These are phyloP conservation scores for Cyprinodon brontotheroides DNA, from an alignment of 2,113 vertebrate species.

Conservation along the genomic window DNA sequence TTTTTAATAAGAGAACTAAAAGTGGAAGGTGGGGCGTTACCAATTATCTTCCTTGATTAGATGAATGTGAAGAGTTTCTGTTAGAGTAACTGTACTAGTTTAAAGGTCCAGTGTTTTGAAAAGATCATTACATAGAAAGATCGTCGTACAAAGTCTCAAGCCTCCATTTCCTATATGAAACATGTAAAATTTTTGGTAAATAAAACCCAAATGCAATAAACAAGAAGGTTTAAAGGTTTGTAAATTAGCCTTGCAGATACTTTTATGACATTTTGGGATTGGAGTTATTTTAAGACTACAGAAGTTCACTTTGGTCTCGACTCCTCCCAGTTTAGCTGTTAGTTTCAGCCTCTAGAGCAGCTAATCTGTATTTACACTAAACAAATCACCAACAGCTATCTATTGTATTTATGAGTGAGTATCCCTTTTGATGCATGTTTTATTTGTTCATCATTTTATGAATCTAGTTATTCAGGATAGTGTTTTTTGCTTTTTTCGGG, in stretches of 20 bases:
- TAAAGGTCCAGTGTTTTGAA: background rate
- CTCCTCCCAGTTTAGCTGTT: no score
- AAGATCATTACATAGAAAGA: background rate
- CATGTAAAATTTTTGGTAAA: background rate
- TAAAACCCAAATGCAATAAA: background rate
- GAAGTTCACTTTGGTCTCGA: no score
- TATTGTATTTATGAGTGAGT: no score
- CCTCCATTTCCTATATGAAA: background rate
- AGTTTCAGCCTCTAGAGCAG: no score
- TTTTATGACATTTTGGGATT: no score
- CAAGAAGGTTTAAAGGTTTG: background rate
- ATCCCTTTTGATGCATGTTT: no score
- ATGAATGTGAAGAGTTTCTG: background rate
- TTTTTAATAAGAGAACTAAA: background rate
- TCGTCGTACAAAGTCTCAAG: background rate
- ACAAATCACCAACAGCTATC: no score
- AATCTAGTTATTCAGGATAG: no score
- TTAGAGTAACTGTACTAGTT: background rate
- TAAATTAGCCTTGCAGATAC: background rate
- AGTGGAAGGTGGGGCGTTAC: background rate
- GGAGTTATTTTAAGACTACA: no score
- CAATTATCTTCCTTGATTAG: background rate
- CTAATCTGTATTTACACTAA: no score
- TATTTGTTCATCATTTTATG: no score
- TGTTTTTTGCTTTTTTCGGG: no score